phyloP scores from a whole-genome alignment of 2,797 vertebrate genomes.

The Novumbra hubbsi region DNA sequence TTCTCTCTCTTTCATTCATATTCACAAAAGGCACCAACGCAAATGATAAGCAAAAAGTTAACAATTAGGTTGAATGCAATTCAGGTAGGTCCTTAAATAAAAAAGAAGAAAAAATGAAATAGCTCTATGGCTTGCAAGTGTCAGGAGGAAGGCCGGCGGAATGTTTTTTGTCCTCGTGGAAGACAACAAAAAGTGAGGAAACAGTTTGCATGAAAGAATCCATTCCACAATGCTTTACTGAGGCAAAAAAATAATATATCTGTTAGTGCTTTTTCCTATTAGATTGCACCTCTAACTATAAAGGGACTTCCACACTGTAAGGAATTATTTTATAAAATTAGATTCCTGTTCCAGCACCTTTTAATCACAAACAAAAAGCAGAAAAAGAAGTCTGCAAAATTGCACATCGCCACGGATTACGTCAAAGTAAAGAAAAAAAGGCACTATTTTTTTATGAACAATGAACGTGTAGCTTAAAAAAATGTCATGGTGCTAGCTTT shows the following conservation, averaged over 20 bases:
- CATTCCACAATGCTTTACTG: constrained; percentile 71
- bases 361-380: constrained; percentile 83
- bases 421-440: constrained; percentile 92
- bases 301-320: constrained; percentile 86
- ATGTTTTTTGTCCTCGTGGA: constrained; percentile 67
- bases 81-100: constrained; percentile 74
- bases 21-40: constrained; percentile 76
- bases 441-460: constrained; percentile 98
- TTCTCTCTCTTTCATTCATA: constrained; percentile 70
- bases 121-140: constrained; percentile 66
- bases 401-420: constrained; percentile 97
- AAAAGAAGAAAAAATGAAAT: constrained; percentile 68
- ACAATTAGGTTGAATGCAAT: constrained; percentile 74
- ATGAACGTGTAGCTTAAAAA: constrained; percentile 90
- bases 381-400: constrained; percentile 84
- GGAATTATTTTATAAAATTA: constrained; percentile 84
- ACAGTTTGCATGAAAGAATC: constrained; percentile 76
- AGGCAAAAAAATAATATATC: constrained; percentile 70
- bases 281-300: constrained; percentile 84
- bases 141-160: constrained; percentile 71
- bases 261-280: constrained; percentile 75
- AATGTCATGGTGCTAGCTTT: constrained; percentile 95
- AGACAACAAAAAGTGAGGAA: constrained; percentile 68
- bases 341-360: constrained; percentile 88
- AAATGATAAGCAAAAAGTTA: constrained; percentile 72